Percentiles rank a stretch among this genome's conserved stretches.
These are phyloP conservation scores for Paguma larvata DNA, from an alignment of 2,797 vertebrate genomes.

Conservation along the genomic window DNA sequence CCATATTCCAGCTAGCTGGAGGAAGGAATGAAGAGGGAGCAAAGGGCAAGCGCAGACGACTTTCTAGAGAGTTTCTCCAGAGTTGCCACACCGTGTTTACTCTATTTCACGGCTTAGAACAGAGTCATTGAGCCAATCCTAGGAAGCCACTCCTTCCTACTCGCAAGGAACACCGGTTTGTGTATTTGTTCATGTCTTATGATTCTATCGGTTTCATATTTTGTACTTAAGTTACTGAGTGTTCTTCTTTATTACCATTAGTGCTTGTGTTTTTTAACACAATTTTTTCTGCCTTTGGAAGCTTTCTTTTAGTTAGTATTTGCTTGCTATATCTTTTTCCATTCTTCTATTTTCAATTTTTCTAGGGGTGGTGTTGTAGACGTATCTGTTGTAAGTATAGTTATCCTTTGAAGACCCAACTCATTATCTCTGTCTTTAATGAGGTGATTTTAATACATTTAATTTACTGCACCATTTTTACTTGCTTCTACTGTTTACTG, in stretches of 20 bases:
- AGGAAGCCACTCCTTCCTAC: not conserved
- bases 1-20: not conserved
- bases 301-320: not conserved
- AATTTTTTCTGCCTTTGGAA: not conserved
- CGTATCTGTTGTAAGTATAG: not conserved
- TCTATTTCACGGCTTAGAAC: not conserved
- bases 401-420: not conserved
- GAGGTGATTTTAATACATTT: not conserved
- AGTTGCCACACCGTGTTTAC: not conserved
- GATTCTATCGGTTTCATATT: not conserved
- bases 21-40: not conserved
- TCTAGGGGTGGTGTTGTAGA: not conserved
- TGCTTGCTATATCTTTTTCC: not conserved
- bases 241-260: not conserved
- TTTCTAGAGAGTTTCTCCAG: not conserved
- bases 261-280: not conserved
- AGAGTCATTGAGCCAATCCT: not conserved
- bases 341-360: not conserved
- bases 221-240: not conserved
- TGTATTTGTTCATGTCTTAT: not conserved
- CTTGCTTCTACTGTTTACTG: not conserved
- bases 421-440: not conserved
- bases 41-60: not conserved
- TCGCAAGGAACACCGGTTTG: not conserved
- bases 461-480: not conserved